These are phyloP conservation scores for Drosophila formosana DNA, from an alignment of 2,888 invertebrate species.

Conservation along the genomic window DNA sequence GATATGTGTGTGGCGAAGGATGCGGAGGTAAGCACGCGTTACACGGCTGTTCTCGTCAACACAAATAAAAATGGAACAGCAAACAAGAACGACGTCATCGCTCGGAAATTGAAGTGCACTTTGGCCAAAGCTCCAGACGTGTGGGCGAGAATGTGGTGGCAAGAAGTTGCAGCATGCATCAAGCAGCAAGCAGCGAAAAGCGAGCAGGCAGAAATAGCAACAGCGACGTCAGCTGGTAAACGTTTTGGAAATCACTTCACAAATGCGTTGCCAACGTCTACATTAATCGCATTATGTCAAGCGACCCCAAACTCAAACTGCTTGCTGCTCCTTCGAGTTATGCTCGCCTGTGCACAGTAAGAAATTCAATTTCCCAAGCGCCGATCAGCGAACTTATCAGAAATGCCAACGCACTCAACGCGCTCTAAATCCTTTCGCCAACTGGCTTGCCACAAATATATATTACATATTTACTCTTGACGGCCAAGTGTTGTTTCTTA, in stretches of 20 bases:
- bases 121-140: background rate
- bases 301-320: background rate
- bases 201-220: background rate
- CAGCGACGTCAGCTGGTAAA: slow-evolving; percentile 4
- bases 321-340: background rate
- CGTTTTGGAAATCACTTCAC: slow-evolving; percentile 26
- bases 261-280: slow-evolving; percentile 24
- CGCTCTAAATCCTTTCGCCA: background rate
- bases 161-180: background rate
- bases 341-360: background rate
- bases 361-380: slow-evolving; percentile 37
- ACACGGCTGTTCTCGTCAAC: background rate
- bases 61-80: background rate
- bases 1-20: background rate
- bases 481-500: too few species aligned
- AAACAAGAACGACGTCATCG: background rate
- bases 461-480: too few species aligned
- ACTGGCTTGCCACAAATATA: background rate
- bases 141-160: background rate
- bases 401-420: background rate
- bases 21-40: background rate
- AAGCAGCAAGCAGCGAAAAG: background rate
- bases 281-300: slow-evolving; percentile 50
- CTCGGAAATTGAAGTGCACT: slow-evolving; percentile 12
- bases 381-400: slow-evolving; percentile 10